These are phyloP conservation scores for Catonia carolina DNA, from an alignment of 2,888 invertebrate species.

Conservation along the genomic window DNA sequence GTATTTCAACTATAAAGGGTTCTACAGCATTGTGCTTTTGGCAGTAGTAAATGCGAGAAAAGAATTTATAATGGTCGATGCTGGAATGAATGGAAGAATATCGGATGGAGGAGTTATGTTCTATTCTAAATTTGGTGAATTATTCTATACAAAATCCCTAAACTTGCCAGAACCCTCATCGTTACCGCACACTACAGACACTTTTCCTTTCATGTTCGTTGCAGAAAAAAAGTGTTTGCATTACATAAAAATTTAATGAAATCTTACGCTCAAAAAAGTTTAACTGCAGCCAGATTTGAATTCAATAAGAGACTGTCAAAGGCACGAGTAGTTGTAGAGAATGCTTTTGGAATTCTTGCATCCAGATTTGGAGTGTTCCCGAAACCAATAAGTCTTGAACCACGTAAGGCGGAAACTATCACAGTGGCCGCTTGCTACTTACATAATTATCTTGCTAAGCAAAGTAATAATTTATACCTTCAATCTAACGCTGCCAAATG, in stretches of 20 bases:
- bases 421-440: too few relatives aligned
- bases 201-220: too few relatives aligned
- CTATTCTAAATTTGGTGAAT: conserved; percentile 9
- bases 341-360: not conserved
- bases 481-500: too few relatives aligned
- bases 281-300: not conserved
- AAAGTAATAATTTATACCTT: too few relatives aligned
- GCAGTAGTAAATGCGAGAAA: not conserved
- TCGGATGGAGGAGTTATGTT: conserved; percentile 8
- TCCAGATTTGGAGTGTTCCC: not conserved
- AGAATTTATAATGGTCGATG: not conserved
- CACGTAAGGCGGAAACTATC: not conserved
- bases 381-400: not conserved
- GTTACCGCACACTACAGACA: too few relatives aligned
- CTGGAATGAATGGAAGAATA: conserved; percentile 2
- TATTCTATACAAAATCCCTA: too few relatives aligned
- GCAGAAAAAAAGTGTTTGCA: conserved; percentile 7
- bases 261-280: conserved; percentile 6
- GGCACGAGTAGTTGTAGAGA: not conserved
- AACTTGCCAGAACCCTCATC: too few relatives aligned
- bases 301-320: not conserved
- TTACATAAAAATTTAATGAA: conserved; percentile 16
- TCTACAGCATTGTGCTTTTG: conserved; percentile 1
- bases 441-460: too few relatives aligned
- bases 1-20: conserved; percentile 7